phyloP scores from a whole-genome alignment of 2,113 vertebrate species.

The Polypterus bichir region DNA sequence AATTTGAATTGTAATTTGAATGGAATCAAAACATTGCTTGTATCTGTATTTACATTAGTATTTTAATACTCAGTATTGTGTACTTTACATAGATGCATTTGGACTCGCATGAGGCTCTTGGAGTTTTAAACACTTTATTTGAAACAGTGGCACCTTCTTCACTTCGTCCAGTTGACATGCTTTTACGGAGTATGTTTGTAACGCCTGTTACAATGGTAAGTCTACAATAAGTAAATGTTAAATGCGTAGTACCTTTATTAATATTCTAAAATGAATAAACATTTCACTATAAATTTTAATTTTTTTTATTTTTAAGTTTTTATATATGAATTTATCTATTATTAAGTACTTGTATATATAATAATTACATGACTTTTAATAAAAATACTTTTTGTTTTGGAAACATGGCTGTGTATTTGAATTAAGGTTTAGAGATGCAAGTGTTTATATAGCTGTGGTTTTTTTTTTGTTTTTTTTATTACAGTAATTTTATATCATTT shows the following conservation, averaged over 20 bases:
- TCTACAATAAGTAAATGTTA: background rate
- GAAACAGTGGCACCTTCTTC: conserved; percentile 91
- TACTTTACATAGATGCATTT: conserved; percentile 70
- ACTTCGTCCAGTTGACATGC: conserved; percentile 91
- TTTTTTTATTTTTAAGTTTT: too few relatives aligned
- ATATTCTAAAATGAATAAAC: too few relatives aligned
- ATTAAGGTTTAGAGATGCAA: too few relatives aligned
- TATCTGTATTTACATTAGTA: background rate
- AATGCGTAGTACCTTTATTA: background rate
- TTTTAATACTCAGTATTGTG: conserved; percentile 3
- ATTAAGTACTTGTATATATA: too few relatives aligned
- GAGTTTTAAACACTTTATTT: conserved; percentile 87
- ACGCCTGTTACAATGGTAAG: conserved; percentile 83
- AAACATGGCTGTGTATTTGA: too few relatives aligned
- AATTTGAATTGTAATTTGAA: too few relatives aligned
- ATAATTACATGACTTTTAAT: background rate
- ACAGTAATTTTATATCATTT: too few relatives aligned
- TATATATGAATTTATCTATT: too few relatives aligned
- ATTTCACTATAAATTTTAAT: too few relatives aligned
- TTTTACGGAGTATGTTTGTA: conserved; percentile 91
- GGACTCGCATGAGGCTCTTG: conserved; percentile 87
- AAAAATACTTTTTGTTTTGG: background rate
- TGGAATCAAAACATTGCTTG: background rate
- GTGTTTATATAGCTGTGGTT: too few relatives aligned
- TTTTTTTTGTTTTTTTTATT: background rate